Evolutionary conservation across 2,888 invertebrate genomes (phyloP).

Genomic region (Cyclophora punctaria): DNA sequence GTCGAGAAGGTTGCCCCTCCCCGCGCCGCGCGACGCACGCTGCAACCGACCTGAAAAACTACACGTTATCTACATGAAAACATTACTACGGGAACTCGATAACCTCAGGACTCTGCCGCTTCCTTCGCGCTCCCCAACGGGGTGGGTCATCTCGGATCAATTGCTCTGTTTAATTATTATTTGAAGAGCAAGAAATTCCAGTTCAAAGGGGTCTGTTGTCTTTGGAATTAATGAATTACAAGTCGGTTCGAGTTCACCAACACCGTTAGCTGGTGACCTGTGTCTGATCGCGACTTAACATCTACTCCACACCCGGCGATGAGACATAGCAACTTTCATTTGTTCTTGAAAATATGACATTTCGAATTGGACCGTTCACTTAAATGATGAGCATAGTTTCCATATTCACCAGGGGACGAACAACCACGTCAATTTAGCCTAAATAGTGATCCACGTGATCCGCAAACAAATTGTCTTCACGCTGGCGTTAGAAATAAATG

Average conservation of each 20-base stretch:
- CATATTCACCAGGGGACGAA: slow-evolving; percentile 8
- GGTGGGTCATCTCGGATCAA: no score
- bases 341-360: no score
- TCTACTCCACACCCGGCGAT: background rate
- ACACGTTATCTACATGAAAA: slow-evolving; percentile 11
- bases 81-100: no score
- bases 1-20: slow-evolving; percentile 49
- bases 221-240: background rate
- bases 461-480: slow-evolving; percentile 17
- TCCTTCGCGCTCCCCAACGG: no score
- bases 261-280: no score
- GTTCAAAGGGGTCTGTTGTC: no score
- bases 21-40: slow-evolving; percentile 14
- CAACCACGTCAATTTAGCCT: slow-evolving; percentile 6
- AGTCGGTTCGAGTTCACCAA: background rate
- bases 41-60: slow-evolving; percentile 15
- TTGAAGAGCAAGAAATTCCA: no score
- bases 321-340: no score
- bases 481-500: slow-evolving; percentile 19
- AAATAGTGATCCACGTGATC: slow-evolving; percentile 12
- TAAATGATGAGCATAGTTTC: background rate
- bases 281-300: no score
- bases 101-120: no score
- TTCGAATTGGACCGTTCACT: no score
- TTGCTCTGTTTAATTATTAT: no score